Evolutionary conservation across 2,888 invertebrate species (phyloP).

Genomic region (Lypha dubia): DNA sequence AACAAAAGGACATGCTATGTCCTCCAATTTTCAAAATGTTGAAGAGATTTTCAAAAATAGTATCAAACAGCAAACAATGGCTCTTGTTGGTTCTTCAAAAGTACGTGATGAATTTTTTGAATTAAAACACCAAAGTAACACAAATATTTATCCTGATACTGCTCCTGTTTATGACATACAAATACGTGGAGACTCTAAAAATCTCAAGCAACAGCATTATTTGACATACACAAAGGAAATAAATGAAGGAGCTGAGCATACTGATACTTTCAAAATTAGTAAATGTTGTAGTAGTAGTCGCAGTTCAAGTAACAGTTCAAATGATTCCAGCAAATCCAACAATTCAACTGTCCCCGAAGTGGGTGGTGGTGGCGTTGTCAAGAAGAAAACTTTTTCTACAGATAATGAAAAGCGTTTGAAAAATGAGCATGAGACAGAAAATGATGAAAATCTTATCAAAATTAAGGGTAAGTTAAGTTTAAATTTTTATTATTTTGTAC

Average conservation of each 20-base stretch:
- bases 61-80: constrained; percentile 40
- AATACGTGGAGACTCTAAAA: constrained; percentile 40
- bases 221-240: constrained; percentile 25
- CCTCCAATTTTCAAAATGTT: constrained; percentile 45
- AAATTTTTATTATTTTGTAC: neutral
- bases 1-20: constrained; percentile 13
- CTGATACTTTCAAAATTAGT: constrained; percentile 27
- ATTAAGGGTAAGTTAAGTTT: constrained; percentile 62
- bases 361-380: constrained; percentile 55
- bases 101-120: constrained; percentile 75
- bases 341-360: constrained; percentile 54
- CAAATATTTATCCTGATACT: constrained; percentile 60
- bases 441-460: constrained; percentile 27
- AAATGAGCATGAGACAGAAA: constrained; percentile 6
- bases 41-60: constrained; percentile 63
- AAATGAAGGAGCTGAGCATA: constrained; percentile 35
- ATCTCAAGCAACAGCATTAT: constrained; percentile 57
- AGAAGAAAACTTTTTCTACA: constrained; percentile 41
- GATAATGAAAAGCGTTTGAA: constrained; percentile 56
- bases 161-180: constrained; percentile 55
- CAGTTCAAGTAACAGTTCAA: constrained; percentile 61
- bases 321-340: constrained; percentile 50
- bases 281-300: constrained; percentile 52
- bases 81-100: constrained; percentile 67
- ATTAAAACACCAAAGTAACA: constrained; percentile 74